Evolutionary conservation across 2,797 vertebrate genomes (phyloP), one percentile per base, ranked within the genome.

Genomic region (Danio albolineatus): DNA sequence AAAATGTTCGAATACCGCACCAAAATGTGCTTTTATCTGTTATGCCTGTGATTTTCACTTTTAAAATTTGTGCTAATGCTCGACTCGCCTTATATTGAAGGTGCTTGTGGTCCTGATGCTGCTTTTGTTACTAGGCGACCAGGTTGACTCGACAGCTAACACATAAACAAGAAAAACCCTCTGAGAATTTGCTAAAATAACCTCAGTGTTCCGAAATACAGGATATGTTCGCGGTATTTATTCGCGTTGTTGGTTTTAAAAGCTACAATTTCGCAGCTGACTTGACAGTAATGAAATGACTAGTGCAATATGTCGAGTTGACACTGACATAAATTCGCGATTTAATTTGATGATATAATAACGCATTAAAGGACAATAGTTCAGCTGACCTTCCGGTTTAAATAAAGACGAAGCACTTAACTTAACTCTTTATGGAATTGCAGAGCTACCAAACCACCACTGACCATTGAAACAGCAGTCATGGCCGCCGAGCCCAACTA

Each of bases 111-210:
- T 70, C 74, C 73, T 82, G 83, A 83, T 84, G 80, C 59, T 86
- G 82, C 78, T 86, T 84, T 84, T 86, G 83, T 86, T 86, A 84
- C 85, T 80, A 86, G 67, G 85, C 81, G 85, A 86, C 85, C 72
- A 49, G 76, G 54, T 61, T 73, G 43, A 43, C 46, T 83, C 62
- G 59, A 49, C 8, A 78, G 71, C 51, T 79, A 60, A 13, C 65
- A 6, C 28, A 56, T 54, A 54, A 51, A 43, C 48, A 43, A 12
- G 72, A 57, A 49, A 49, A 57, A 12, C 21, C 17, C 10, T 43
- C 8, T 12, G 4, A 49, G 28, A 21, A n/a, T 39, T 43, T 5
- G 14, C 13, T 41, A 6, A 36, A 70, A 43, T 19, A 28, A 61
- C n/a, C 17, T 0, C 7, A 3, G 53, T 38, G 62, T 48, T 66